Base-by-base conservation (phyloP, 1,140 invertebrate species). In the Meloidogyne hapla region DNA sequence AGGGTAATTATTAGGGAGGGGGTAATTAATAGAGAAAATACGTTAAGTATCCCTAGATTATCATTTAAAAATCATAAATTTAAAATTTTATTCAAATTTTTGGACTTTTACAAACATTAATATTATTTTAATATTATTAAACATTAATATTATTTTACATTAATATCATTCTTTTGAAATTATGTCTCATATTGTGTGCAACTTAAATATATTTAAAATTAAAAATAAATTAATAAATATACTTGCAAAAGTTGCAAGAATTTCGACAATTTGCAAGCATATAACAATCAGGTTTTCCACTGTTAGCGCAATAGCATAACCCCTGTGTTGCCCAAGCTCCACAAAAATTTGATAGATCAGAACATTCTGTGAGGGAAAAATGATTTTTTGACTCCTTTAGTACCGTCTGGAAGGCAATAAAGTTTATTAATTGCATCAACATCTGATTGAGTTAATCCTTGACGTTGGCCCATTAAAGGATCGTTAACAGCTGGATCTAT, bases 281-380 rank as follows among this genome's bases (percentile, higher is more conserved):
- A 21, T 33, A 77, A 26, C 68, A 74, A 33, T 77, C 10, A 18
- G 64, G 38, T 23, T 18, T 48, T 13, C 68, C 77, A 25, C 28
- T 74, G n/a, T 2, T n/a, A 3, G 18, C 18, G 23, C 33, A 33
- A 38, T 73, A 73, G 62, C 77, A 84, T 13, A 77, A 56, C 9
- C 69, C 74, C 40, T 75, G 73, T 15, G 79, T 56, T 2, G 84
- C 84, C 83, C 83, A 85, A 15, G 68, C 66, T 4, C 84, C 83
- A 65, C 83, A 85, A 68, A 84, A 84, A 38, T 83, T 77, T 69
- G 82, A 85, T 21, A 72, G 75, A 69, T 85, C 84, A 18, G 77
- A 68, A 70, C 80, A 82, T 13, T 61, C 78, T 80, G n/a, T n/a
- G n/a, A n/a, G n/a, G n/a, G n/a, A n/a, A n/a, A n/a, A n/a, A n/a